Evolutionary conservation across 2,113 vertebrate genomes (phyloP), one percentile per base, ranked within the genome.

Genomic region (Amia ocellicauda): DNA sequence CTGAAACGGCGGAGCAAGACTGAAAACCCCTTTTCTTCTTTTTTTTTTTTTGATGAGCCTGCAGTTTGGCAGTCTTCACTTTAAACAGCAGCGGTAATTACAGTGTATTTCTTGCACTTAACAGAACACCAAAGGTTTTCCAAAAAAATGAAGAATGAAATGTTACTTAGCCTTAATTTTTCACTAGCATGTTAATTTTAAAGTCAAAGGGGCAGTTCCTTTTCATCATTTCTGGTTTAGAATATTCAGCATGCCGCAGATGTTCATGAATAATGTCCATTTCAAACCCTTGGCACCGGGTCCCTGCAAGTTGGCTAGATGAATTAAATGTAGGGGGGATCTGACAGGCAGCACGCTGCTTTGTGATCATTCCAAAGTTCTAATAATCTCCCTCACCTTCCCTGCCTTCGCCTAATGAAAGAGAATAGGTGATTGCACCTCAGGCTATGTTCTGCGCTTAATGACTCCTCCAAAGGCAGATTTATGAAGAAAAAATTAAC

Each of bases 291-390:
- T 96, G 94, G 93, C 91, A 94, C 85, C 79, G 83, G 85, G 75
- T 64, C 75, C 79, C 76, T 82, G 85, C 77, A 83, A 86, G 86
- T 88, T 88, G 86, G 91, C 86, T 90, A 98, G 94, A 98, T 97
- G 94, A 98, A 97, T 98, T 93, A 96, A 94, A 93, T 89, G 92
- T 91, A 95, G 93, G 94, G 92, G 93, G 94, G 93, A 97, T 97
- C 93, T 97, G 96, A 98, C 95, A 96, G 93, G 92, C 92, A 90
- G 93, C 90, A 91, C 93, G 87, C 89, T 92, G 94, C 95, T 96
- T 98, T 98, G 96, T 98, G 96, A 98, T 97, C 96, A 98, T 97
- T 95, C 94, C 94, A 98, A 96, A 96, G 91, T 95, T 94, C 94
- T 94, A 97, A 98, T 98, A 96, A 98, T 96, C 94, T 95, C 96